These are phyloP conservation scores for Limnephilus auricula DNA, from an alignment of 2,888 invertebrate species.

Conservation along the genomic window DNA sequence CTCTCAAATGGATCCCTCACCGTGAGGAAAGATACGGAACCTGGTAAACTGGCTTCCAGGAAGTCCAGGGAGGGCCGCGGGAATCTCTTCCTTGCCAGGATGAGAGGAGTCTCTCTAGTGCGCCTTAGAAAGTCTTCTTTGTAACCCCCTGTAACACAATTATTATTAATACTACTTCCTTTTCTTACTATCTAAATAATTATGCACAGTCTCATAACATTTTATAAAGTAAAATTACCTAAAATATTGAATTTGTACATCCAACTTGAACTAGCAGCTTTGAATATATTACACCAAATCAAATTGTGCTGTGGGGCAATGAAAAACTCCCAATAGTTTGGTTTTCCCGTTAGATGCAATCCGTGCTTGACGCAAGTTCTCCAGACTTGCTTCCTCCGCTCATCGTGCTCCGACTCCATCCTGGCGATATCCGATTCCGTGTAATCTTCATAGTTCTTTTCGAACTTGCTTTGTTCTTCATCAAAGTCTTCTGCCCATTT, in stretches of 20 bases:
- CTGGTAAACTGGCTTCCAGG: slow-evolving; percentile 79
- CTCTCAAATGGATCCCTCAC: slow-evolving; percentile 86
- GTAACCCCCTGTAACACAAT: slow-evolving; percentile 76
- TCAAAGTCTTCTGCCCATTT: slow-evolving; percentile 66
- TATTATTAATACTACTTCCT: neutral
- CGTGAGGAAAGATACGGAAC: slow-evolving; percentile 82
- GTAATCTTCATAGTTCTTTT: slow-evolving; percentile 69
- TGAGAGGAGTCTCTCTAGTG: slow-evolving; percentile 81
- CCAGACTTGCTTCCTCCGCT: slow-evolving; percentile 74
- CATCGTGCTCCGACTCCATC: slow-evolving; percentile 76
- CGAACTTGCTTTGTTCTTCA: slow-evolving; percentile 49
- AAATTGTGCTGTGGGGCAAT: slow-evolving; percentile 82
- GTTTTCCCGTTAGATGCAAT: slow-evolving; percentile 72
- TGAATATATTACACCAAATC: slow-evolving; percentile 87
- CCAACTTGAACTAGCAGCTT: slow-evolving; percentile 89
- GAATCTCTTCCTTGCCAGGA: slow-evolving; percentile 83
- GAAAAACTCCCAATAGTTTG: slow-evolving; percentile 87
- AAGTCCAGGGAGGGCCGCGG: slow-evolving; percentile 82
- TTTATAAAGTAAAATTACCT: slow-evolving; percentile 72
- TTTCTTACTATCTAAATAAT: slow-evolving; percentile 59
- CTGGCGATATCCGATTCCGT: slow-evolving; percentile 72
- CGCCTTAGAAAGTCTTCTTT: slow-evolving; percentile 79
- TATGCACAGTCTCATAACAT: neutral
- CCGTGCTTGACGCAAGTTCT: slow-evolving; percentile 75
- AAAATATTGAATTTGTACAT: slow-evolving; percentile 87